Conservation (phyloP, 2,888 invertebrate species). For the Calephelis perditalis region DNA sequence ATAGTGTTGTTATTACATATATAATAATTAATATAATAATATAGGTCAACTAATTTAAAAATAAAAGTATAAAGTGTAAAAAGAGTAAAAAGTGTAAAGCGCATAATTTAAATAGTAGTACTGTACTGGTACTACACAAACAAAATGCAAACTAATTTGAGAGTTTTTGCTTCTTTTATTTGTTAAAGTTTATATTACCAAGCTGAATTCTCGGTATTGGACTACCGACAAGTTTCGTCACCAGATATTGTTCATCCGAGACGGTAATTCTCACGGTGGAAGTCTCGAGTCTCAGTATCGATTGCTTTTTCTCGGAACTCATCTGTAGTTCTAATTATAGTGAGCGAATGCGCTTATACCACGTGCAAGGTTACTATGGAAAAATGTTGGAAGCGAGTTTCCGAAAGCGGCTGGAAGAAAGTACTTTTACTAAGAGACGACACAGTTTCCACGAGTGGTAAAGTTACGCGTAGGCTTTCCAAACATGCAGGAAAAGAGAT, state of each 20-base stretch:
- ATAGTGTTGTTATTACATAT: no score
- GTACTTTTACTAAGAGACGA: slow-evolving; percentile 74
- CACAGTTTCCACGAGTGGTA: slow-evolving; percentile 68
- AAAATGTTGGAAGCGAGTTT: slow-evolving; percentile 67
- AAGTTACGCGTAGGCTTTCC: slow-evolving; percentile 49
- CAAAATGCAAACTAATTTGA: no score
- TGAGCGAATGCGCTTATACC: slow-evolving; percentile 54
- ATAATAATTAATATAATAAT: no score
- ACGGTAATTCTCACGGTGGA: slow-evolving; percentile 32
- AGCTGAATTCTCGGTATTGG: no score
- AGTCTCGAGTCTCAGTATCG: slow-evolving; percentile 41
- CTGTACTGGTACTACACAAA: no score
- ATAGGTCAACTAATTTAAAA: no score
- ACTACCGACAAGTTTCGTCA: background rate
- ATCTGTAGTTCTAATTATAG: slow-evolving; percentile 55
- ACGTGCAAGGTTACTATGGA: slow-evolving; percentile 68
- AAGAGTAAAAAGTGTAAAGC: no score
- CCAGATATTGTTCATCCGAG: slow-evolving; percentile 14
- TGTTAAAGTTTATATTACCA: no score
- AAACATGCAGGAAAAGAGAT: slow-evolving; percentile 30
- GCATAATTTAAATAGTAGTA: no score
- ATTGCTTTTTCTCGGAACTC: slow-evolving; percentile 51
- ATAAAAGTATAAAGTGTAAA: no score
- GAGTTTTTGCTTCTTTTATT: no score
- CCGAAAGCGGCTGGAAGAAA: slow-evolving; percentile 75